phyloP scores from a whole-genome alignment of 2,888 invertebrate species.

The Bibio marci region DNA sequence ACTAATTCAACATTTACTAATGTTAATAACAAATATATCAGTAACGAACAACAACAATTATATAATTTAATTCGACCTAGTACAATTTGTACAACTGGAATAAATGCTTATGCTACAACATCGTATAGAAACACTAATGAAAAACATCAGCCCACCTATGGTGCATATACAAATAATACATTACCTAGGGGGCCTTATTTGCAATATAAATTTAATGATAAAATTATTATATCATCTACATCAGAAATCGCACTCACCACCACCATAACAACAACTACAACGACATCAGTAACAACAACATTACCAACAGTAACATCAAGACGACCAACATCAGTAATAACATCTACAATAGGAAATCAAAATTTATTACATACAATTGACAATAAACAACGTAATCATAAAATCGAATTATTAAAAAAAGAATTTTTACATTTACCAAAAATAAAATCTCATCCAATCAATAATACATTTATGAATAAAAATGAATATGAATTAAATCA shows the following conservation, averaged over 20 bases:
- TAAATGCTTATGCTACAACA: constrained; percentile 4
- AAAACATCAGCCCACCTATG: constrained; percentile 12
- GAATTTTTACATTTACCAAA: constrained; percentile 4
- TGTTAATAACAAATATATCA: too few relatives aligned
- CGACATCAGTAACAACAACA: constrained; percentile 3
- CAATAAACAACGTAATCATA: constrained; percentile 5
- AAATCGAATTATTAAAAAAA: constrained; percentile 3
- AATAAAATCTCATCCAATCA: neutral
- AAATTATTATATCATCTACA: neutral
- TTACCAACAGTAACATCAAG: constrained; percentile 2
- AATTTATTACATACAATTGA: constrained; percentile 1
- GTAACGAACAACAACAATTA: neutral
- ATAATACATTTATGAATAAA: too few relatives aligned
- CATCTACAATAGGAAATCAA: neutral
- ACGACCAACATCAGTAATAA: neutral
- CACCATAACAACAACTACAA: constrained; percentile 4
- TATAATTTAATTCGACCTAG: neutral
- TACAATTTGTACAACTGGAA: neutral
- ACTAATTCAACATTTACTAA: too few relatives aligned
- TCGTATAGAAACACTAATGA: neutral
- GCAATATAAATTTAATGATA: constrained; percentile 15
- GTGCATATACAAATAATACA: constrained; percentile 13
- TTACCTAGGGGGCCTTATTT: constrained; percentile 16
- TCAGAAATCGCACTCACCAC: neutral
- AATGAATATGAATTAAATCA: too few relatives aligned